These are phyloP conservation scores for Tetramorium alpestre DNA, from an alignment of 1,140 invertebrate genomes.

Conservation along the genomic window DNA sequence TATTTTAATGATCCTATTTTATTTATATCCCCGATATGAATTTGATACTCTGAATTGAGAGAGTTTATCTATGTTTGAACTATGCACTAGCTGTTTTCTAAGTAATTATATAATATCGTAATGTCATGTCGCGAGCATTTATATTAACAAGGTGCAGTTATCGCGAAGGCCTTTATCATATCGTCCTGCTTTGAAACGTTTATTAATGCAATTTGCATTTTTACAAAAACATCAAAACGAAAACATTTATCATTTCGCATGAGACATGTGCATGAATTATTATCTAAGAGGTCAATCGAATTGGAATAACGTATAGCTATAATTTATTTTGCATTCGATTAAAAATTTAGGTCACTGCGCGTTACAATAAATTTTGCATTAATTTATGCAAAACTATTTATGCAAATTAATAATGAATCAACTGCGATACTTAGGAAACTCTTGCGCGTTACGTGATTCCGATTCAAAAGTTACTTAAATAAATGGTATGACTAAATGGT, in stretches of 20 bases:
- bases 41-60: background rate
- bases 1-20: background rate
- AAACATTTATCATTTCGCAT: slow-evolving; percentile 18
- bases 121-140: background rate
- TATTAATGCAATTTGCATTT: slow-evolving; percentile 24
- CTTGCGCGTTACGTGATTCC: background rate
- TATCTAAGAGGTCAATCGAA: slow-evolving; percentile 29
- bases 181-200: background rate
- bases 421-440: background rate
- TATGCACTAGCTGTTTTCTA: background rate
- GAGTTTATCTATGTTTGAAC: slow-evolving; percentile 19
- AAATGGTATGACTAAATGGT: background rate
- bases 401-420: background rate
- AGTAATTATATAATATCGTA: slow-evolving; percentile 28
- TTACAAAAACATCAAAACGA: background rate
- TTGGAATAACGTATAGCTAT: background rate
- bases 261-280: slow-evolving; percentile 7
- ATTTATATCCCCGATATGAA: background rate
- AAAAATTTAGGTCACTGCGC: slow-evolving; percentile 24
- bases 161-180: background rate
- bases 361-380: slow-evolving; percentile 11
- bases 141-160: background rate
- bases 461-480: slow-evolving; percentile 17
- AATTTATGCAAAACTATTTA: slow-evolving; percentile 7
- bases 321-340: slow-evolving; percentile 22